Evolutionary conservation across 2,888 invertebrate genomes (phyloP).

Genomic region (Metallyticus violacea): DNA sequence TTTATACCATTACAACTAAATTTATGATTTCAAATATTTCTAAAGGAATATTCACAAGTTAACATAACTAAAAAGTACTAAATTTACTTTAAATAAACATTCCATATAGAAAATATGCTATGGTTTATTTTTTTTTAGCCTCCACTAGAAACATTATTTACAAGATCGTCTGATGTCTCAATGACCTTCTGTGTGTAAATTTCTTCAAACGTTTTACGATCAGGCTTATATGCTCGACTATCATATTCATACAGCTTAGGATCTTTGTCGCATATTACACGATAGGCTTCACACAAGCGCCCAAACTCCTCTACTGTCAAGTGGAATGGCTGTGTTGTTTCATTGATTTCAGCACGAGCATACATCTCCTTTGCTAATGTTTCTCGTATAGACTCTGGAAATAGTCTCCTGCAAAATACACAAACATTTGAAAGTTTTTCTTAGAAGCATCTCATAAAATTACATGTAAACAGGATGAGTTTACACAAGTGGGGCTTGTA

Average conservation of each 20-base stretch:
- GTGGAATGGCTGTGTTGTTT: slow-evolving; percentile 65
- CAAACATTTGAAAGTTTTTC: too few species aligned
- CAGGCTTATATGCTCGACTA: slow-evolving; percentile 54
- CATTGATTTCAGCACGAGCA: slow-evolving; percentile 67
- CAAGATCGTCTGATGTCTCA: not conserved
- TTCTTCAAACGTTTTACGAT: slow-evolving; percentile 9
- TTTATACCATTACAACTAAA: too few species aligned
- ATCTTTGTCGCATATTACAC: slow-evolving; percentile 56
- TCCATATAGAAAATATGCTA: not conserved
- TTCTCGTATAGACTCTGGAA: slow-evolving; percentile 66
- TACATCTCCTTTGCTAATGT: slow-evolving; percentile 67
- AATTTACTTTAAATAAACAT: too few species aligned
- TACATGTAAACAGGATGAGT: too few species aligned
- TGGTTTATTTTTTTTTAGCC: not conserved
- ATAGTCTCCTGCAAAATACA: slow-evolving; percentile 56
- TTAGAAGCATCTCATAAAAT: too few species aligned
- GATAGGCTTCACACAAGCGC: slow-evolving; percentile 74
- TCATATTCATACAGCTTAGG: slow-evolving; percentile 56
- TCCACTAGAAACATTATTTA: not conserved
- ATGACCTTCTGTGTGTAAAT: not conserved
- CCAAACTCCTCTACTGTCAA: slow-evolving; percentile 76
- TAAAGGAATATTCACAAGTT: too few species aligned
- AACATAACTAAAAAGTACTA: too few species aligned
- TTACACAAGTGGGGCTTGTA: too few species aligned
- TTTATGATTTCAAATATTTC: too few species aligned